Evolutionary conservation across 92 coral and sea anemone genomes (phyloP).

Genomic region (Meandrina meandrites): DNA sequence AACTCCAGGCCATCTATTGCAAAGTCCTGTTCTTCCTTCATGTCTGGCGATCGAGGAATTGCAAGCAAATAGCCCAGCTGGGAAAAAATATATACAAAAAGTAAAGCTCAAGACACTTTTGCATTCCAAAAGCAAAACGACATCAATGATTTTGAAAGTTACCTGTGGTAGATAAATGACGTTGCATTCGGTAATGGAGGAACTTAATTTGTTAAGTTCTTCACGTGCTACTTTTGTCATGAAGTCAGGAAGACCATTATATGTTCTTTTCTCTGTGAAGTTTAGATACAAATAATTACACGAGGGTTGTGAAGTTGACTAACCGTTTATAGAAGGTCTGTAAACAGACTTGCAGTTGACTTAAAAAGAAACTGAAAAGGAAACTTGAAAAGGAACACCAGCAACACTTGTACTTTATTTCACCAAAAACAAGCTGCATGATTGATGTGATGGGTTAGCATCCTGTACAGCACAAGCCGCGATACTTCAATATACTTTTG

Average conservation of each 20-base stretch:
- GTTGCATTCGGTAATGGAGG: constrained; percentile 94
- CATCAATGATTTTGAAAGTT: not conserved
- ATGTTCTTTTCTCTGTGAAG: constrained; percentile 85
- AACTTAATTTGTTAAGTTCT: constrained; percentile 86
- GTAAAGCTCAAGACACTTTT: not conserved
- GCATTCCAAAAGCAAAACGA: not conserved
- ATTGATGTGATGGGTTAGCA: too few relatives aligned
- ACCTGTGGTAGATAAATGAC: constrained; percentile 99
- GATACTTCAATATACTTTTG: too few relatives aligned
- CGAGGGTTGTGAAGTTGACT: not conserved
- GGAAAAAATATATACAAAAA: not conserved
- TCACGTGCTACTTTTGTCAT: constrained; percentile 98
- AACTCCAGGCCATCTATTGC: constrained; percentile 92
- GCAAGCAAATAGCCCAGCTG: constrained; percentile 94
- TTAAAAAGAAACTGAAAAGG: too few relatives aligned
- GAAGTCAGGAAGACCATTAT: constrained; percentile 97
- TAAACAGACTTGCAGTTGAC: too few relatives aligned
- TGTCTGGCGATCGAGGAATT: constrained; percentile 85
- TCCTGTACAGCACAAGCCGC: too few relatives aligned
- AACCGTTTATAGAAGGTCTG: too few relatives aligned
- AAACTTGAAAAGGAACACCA: too few relatives aligned
- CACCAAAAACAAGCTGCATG: too few relatives aligned
- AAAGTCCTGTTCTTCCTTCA: constrained; percentile 97
- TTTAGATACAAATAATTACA: not conserved
- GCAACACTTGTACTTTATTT: too few relatives aligned